phyloP scores from a whole-genome alignment of 2,797 vertebrate species.

The Melanotaenia nigrans region DNA sequence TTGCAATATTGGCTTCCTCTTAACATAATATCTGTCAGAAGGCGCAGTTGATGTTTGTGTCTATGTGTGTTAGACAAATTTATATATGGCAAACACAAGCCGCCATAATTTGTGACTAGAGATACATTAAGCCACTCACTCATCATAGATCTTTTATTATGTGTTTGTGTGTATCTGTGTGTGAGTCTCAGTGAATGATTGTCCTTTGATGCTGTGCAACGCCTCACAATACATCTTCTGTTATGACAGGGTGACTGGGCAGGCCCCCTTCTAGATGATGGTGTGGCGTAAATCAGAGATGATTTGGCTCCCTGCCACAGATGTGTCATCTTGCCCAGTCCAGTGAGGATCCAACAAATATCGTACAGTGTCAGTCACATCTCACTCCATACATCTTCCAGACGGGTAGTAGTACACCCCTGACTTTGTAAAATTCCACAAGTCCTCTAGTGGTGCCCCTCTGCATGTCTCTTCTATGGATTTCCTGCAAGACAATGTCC shows the following conservation, averaged over 20 bases:
- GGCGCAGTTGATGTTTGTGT: constrained; percentile 41
- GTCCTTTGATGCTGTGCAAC: constrained; percentile 68
- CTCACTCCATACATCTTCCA: constrained; percentile 58
- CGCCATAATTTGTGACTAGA: constrained; percentile 67
- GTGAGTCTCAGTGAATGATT: constrained; percentile 56
- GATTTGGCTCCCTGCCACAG: constrained; percentile 75
- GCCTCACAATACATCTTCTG: constrained; percentile 70
- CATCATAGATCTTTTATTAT: constrained; percentile 68
- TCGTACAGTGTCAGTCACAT: constrained; percentile 67
- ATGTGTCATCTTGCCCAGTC: constrained; percentile 67
- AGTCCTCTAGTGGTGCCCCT: constrained; percentile 38
- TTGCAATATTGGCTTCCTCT: constrained; percentile 75
- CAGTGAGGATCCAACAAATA: constrained; percentile 63
- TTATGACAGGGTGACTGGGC: constrained; percentile 62
- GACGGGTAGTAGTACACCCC: constrained; percentile 37
- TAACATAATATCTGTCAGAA: constrained; percentile 70
- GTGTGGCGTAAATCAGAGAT: constrained; percentile 75
- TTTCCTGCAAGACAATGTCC: constrained; percentile 63
- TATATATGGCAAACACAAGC: constrained; percentile 63
- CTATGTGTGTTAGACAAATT: constrained; percentile 34
- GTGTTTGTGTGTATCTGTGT: constrained; percentile 32
- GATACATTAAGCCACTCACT: constrained; percentile 59
- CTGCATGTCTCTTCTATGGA: constrained; percentile 52
- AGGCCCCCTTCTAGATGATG: constrained; percentile 37
- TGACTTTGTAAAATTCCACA: constrained; percentile 47